Conservation (phyloP, 2,797 vertebrate species). For the Amniataba percoides region DNA sequence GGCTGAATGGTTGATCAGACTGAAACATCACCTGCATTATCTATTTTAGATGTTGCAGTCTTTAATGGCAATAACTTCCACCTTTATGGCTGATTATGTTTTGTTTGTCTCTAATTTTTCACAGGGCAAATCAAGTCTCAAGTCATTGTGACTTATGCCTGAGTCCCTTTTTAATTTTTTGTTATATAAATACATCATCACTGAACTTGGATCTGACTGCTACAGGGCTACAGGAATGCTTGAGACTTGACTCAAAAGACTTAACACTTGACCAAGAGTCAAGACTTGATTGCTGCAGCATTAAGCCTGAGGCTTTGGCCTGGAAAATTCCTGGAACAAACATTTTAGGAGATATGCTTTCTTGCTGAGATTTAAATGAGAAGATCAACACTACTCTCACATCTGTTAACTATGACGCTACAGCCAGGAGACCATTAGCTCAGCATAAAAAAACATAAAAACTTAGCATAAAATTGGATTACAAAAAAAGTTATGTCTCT, state of each 20-base stretch:
- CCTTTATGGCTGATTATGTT: background rate
- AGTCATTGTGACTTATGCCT: background rate
- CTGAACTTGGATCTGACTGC: background rate
- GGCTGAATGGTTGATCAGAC: conserved; percentile 5
- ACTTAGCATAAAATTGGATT: too few relatives aligned
- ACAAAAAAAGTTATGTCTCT: background rate
- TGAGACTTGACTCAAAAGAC: background rate
- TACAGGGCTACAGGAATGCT: background rate
- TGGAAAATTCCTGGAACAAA: background rate
- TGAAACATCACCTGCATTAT: background rate
- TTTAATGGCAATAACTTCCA: background rate
- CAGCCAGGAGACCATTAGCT: background rate
- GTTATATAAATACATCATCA: background rate
- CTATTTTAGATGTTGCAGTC: background rate
- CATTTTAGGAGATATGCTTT: background rate
- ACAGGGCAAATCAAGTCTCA: background rate
- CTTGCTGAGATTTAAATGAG: background rate
- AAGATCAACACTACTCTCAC: background rate
- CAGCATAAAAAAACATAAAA: too few relatives aligned
- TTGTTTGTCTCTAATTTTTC: background rate
- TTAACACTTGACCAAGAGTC: background rate
- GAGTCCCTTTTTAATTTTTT: background rate
- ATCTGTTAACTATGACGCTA: background rate
- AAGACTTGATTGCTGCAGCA: background rate
- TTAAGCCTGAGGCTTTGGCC: background rate